Conservation (phyloP, 2,797 vertebrate genomes). For the Xerus rutilus region DNA sequence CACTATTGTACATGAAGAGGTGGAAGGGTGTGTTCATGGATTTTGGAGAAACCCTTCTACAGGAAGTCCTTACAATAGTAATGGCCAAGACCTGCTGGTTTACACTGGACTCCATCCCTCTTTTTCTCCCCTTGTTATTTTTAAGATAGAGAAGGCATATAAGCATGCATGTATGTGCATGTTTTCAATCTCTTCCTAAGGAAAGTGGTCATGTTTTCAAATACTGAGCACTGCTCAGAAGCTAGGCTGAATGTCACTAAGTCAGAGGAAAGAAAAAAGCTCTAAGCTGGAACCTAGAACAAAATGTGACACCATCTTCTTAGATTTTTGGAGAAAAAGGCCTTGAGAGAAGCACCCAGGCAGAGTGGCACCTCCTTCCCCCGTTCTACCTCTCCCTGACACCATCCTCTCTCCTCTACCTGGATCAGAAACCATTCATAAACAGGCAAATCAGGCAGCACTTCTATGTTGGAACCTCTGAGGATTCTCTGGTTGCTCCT, state of each 20-base stretch:
- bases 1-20: not conserved
- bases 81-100: not conserved
- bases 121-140: not conserved
- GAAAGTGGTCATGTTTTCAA: slow-evolving; percentile 30
- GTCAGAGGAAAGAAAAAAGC: not conserved
- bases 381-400: not conserved
- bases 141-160: not conserved
- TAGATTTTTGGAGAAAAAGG: not conserved
- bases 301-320: not conserved
- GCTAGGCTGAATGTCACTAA: not conserved
- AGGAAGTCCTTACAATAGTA: not conserved
- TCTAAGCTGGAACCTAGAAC: not conserved
- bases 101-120: not conserved
- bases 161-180: not conserved
- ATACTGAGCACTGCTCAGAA: slow-evolving; percentile 28
- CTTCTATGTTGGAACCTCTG: not conserved
- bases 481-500: not conserved
- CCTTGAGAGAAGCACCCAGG: not conserved
- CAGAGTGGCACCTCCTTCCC: not conserved
- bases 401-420: not conserved
- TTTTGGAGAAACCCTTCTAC: not conserved
- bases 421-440: not conserved
- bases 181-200: slow-evolving; percentile 27
- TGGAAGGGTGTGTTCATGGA: not conserved
- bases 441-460: not conserved